Evolutionary conservation across 2,888 invertebrate species (phyloP), one percentile per base, ranked within the genome.

Genomic region (Autographa gamma): DNA sequence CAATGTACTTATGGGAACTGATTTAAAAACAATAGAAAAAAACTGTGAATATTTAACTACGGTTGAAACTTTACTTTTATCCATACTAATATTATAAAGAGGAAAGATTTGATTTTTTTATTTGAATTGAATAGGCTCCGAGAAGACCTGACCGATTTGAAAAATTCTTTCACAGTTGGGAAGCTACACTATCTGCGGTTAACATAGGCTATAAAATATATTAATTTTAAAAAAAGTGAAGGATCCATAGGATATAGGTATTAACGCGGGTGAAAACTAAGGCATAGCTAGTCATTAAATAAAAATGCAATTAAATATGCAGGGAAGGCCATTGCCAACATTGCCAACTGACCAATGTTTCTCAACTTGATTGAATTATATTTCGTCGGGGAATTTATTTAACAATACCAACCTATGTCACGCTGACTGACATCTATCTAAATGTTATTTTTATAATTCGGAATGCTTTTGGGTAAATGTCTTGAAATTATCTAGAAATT

Each of bases 231-330:
- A n/a, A n/a, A n/a, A n/a, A n/a, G n/a, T n/a, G n/a, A n/a, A n/a
- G n/a, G n/a, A n/a, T n/a, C n/a, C n/a, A n/a, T n/a, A n/a, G n/a
- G n/a, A n/a, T n/a, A n/a, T n/a, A n/a, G n/a, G n/a, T n/a, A n/a
- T n/a, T n/a, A n/a, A n/a, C n/a, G n/a, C n/a, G n/a, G n/a, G n/a
- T n/a, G n/a, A n/a, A n/a, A n/a, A n/a, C n/a, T n/a, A n/a, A n/a
- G 25, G 25, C 25, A 25, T 3, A 25, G 25, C 14, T 43, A 14
- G 6, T 48, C 2, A 0, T 9, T 34, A 54, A 16, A 14, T 41
- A 0, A 73, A 78, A 76, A 48, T 77, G 67, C 79, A 74, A 8
- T 74, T 38, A 79, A 71, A 59, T 74, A 69, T 74, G 60, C 71
- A 67, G 25, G 59, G 43, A 18, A 38, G 31, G 34, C 58, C 63